Conservation (phyloP, 2,888 invertebrate genomes). For the Nebria salina region DNA sequence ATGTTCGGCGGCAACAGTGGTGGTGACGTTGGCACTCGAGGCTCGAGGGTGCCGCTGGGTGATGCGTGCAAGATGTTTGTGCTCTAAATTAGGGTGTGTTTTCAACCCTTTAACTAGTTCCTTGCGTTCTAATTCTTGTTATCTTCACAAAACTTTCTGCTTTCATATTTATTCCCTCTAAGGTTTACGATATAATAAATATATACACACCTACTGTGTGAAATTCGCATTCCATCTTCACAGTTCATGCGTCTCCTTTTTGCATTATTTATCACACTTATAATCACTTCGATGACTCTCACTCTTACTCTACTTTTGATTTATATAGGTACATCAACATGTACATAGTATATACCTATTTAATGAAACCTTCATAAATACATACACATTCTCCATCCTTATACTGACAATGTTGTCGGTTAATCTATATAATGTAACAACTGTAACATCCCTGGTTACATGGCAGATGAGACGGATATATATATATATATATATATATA, state of each 20-base stretch:
- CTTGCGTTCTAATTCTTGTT: constrained; percentile 43
- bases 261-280: constrained; percentile 21
- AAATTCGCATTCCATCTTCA: constrained; percentile 17
- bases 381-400: too few relatives aligned
- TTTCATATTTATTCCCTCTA: constrained; percentile 42
- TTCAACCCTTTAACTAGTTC: constrained; percentile 41
- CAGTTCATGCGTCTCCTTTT: background rate
- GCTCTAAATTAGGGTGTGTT: constrained; percentile 41
- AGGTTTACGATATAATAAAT: constrained; percentile 39
- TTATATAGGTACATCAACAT: too few relatives aligned
- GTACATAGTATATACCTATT: too few relatives aligned
- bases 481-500: too few relatives aligned
- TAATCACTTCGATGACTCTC: background rate
- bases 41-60: constrained; percentile 19
- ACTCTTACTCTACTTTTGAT: background rate
- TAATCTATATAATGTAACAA: too few relatives aligned
- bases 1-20: constrained; percentile 17
- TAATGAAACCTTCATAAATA: too few relatives aligned
- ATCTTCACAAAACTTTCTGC: constrained; percentile 40
- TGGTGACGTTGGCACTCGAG: background rate
- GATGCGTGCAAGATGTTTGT: constrained; percentile 36
- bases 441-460: too few relatives aligned
- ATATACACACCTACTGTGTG: constrained; percentile 36
- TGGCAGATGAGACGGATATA: too few relatives aligned
- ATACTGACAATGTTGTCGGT: too few relatives aligned